These are phyloP conservation scores for Chondrosia reniformis DNA, from an alignment of 37 sponge, comb jelly and placozoan genomes.

Conservation along the genomic window DNA sequence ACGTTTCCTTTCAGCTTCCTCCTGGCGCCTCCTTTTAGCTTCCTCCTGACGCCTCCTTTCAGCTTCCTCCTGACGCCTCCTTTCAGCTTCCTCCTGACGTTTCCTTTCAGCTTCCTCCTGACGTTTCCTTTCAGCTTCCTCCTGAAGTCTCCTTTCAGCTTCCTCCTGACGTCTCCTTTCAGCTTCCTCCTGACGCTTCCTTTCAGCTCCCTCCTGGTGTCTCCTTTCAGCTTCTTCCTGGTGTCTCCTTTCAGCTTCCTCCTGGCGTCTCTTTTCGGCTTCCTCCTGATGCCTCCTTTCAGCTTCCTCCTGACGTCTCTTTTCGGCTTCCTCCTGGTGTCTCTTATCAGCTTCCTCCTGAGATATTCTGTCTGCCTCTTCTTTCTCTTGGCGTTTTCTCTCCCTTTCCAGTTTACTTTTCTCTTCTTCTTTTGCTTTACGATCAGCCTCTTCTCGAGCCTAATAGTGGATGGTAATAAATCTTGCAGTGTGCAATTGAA, in stretches of 20 bases:
- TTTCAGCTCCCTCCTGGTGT: not conserved
- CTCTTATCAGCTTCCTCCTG: slow-evolving; percentile 3
- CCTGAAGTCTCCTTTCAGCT: slow-evolving; percentile 3
- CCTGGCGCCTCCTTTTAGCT: not conserved
- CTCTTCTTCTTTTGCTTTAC: slow-evolving; percentile 12
- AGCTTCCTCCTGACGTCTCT: not conserved
- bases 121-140: not conserved
- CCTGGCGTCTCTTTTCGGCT: slow-evolving; percentile 23
- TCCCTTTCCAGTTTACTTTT: slow-evolving; percentile 34
- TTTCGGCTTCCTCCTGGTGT: slow-evolving; percentile 10
- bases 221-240: slow-evolving; percentile 17
- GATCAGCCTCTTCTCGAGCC: no score
- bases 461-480: no score
- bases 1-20: not conserved
- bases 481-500: no score
- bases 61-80: slow-evolving; percentile 12
- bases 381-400: slow-evolving; percentile 12
- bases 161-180: slow-evolving; percentile 25
- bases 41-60: not conserved
- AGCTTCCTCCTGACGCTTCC: slow-evolving; percentile 1
- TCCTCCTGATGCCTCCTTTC: slow-evolving; percentile 14
- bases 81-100: slow-evolving; percentile 7
- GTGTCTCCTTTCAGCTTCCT: slow-evolving; percentile 15
- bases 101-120: slow-evolving; percentile 6
- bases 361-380: not conserved